Conservation (phyloP, 2,113 vertebrate genomes). For the Empidonax alnorum region DNA sequence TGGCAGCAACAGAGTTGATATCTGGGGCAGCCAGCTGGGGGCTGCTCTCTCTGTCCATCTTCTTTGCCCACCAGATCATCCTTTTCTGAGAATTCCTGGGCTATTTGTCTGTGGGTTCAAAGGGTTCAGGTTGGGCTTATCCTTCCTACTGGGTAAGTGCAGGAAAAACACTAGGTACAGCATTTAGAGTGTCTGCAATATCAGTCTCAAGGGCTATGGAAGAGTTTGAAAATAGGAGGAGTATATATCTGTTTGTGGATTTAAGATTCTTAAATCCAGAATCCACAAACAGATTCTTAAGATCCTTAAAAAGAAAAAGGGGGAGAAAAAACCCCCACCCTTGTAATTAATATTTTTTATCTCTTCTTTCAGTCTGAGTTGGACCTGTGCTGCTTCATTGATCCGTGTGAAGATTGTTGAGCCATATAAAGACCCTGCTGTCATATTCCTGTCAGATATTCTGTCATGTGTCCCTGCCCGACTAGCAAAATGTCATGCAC, state of each 20-base stretch:
- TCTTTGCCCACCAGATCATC: neutral
- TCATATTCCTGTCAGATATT: constrained; percentile 52
- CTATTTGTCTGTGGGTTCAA: neutral
- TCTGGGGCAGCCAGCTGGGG: neutral
- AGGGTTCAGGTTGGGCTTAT: neutral
- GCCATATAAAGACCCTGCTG: constrained; percentile 51
- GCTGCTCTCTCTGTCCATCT: neutral
- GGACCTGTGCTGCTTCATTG: constrained; percentile 19
- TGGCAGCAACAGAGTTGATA: neutral
- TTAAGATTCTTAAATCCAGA: neutral
- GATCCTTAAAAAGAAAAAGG: neutral
- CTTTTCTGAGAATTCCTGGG: neutral
- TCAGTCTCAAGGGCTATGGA: neutral
- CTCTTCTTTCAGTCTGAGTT: neutral
- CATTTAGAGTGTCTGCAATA: neutral
- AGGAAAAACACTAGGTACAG: neutral
- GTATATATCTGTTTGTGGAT: neutral
- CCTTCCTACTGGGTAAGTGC: neutral
- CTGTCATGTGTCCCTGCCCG: constrained; percentile 50
- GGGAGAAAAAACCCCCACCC: fast-evolving
- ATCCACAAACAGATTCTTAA: neutral
- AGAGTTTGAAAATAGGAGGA: neutral
- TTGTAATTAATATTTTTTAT: neutral
- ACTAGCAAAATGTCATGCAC: constrained; percentile 63
- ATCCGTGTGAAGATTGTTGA: constrained; percentile 54